phyloP scores from a whole-genome alignment of 2,113 vertebrate genomes.

The Clarias batrachus region DNA sequence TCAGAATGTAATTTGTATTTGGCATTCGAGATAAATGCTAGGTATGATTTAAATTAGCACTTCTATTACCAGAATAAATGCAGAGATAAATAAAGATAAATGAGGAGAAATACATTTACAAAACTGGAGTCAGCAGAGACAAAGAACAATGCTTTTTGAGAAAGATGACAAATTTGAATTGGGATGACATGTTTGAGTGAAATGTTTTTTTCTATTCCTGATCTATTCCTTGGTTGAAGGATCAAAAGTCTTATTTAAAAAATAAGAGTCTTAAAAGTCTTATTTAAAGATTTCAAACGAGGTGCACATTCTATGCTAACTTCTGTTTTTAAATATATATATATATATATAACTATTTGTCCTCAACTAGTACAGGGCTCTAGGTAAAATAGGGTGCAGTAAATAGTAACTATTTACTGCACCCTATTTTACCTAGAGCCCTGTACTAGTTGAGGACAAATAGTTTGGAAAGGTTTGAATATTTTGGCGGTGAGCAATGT shows the following conservation, averaged over 20 bases:
- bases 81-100: not conserved
- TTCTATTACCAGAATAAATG: not conserved
- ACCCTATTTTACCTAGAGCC: not conserved
- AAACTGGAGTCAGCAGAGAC: not conserved
- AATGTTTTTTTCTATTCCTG: not conserved
- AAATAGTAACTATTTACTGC: not conserved
- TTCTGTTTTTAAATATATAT: too few species aligned
- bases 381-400: not conserved
- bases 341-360: too few species aligned
- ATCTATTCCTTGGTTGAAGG: not conserved
- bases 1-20: not conserved
- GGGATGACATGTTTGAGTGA: not conserved
- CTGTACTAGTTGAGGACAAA: not conserved
- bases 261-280: too few species aligned
- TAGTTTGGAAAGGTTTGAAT: not conserved
- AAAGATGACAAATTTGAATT: not conserved
- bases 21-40: too few species aligned
- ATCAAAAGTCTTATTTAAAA: not conserved
- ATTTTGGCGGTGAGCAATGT: not conserved
- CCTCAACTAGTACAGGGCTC: not conserved
- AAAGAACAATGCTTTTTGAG: not conserved
- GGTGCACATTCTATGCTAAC: not conserved
- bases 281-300: not conserved
- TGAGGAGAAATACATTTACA: not conserved
- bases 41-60: not conserved